Base-by-base conservation (phyloP, 2,113 vertebrate species). In the Chrysochloris asiatica region DNA sequence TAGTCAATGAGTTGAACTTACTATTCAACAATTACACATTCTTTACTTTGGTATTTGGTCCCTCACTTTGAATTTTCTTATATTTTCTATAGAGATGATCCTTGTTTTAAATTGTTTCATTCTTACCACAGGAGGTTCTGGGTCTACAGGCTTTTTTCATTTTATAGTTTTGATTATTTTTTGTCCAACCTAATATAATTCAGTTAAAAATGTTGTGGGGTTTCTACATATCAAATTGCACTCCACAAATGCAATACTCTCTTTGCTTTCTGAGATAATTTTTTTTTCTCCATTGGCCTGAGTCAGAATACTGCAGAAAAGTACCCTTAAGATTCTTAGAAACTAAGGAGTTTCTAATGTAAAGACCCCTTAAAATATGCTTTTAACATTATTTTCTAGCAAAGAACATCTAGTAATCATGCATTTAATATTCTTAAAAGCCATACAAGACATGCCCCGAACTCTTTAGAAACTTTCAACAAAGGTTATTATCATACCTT, bases 141-240 rank as follows among this genome's bases (percentile, higher is more conserved):
- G 30, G 36, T 78, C 38, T 50, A 83, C 38, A 91, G 19, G 9
- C 0, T 4, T 83, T 41, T 76, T 59, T n/a, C n/a, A n/a, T n/a
- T n/a, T n/a, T n/a, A n/a, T n/a, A n/a, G n/a, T n/a, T n/a, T n/a
- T n/a, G n/a, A n/a, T n/a, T n/a, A n/a, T n/a, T n/a, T n/a, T n/a
- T n/a, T n/a, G n/a, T n/a, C n/a, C 67, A 56, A 21, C 61, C 7
- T 85, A 30, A 72, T 67, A 33, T 36, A 80, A 69, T 88, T 88
- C 69, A 75, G 88, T 90, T 73, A 88, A 88, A 88, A 88, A 17
- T 48, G 47, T 9, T 69, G 36, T 69, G 36, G 71, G 28, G 7
- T 86, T 96, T 61, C 69, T 92, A 12, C 33, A 45, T 48, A 90
- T 69, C 61, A 67, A 79, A 83, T 88, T 88, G 79, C 59, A 61